Conservation (phyloP, 2,797 vertebrate genomes). For the Tenualosa ilisha region DNA sequence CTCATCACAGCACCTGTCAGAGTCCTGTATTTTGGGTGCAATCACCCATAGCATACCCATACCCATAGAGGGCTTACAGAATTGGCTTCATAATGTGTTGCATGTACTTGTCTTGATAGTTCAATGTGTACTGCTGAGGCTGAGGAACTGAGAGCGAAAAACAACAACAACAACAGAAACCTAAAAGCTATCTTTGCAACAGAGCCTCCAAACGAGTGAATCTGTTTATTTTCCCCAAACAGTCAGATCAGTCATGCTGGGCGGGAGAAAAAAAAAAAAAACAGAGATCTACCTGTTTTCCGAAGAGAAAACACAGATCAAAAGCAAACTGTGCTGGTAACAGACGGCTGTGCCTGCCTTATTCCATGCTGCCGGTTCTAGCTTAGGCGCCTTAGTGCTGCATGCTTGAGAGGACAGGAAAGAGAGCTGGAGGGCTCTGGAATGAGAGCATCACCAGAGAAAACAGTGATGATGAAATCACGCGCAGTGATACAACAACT, state of each 20-base stretch:
- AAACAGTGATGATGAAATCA: constrained; percentile 32
- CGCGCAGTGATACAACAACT: constrained; percentile 20
- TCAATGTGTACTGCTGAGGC: neutral
- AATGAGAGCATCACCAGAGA: constrained; percentile 53
- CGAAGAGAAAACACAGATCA: constrained; percentile 63
- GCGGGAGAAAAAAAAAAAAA: constrained; percentile 44
- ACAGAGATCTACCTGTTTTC: constrained; percentile 62
- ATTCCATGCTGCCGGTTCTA: constrained; percentile 57
- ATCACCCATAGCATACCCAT: neutral
- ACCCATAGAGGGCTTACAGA: neutral
- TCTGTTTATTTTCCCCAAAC: constrained; percentile 63
- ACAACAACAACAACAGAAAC: neutral
- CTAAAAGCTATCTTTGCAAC: neutral
- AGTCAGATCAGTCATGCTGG: constrained; percentile 50
- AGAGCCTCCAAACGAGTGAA: constrained; percentile 23
- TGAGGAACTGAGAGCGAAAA: neutral
- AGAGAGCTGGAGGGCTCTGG: constrained; percentile 42
- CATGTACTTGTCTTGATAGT: neutral
- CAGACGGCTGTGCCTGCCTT: constrained; percentile 63
- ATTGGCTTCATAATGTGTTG: neutral
- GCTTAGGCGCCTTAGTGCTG: constrained; percentile 51
- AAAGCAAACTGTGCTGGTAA: constrained; percentile 63
- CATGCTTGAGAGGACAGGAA: constrained; percentile 58
- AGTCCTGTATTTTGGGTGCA: neutral
- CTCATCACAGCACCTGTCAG: neutral